These are phyloP conservation scores for Porites cylindrica DNA, from an alignment of 92 coral and sea anemone genomes.

Conservation along the genomic window DNA sequence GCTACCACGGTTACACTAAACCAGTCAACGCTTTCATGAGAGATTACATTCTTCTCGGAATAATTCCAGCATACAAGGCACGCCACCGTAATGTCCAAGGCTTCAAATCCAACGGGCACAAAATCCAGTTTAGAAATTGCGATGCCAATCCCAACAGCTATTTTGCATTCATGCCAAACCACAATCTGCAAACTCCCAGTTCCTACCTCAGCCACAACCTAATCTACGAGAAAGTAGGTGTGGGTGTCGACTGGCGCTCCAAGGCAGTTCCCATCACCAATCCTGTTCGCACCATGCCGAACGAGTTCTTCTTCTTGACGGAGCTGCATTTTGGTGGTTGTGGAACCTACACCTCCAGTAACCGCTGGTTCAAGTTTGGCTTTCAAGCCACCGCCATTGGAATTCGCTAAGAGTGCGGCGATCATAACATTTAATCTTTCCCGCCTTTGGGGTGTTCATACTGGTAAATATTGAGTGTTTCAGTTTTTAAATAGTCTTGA, in stretches of 20 bases:
- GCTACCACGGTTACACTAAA: constrained; percentile 3
- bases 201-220: too few species aligned
- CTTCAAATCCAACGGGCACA: constrained; percentile 49
- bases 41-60: not conserved
- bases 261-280: not conserved
- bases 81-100: not conserved
- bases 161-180: constrained; percentile 73
- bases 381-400: not conserved
- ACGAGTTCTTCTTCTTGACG: not conserved
- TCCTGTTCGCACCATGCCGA: not conserved
- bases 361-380: not conserved
- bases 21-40: not conserved
- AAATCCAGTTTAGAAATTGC: constrained; percentile 49
- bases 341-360: not conserved
- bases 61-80: not conserved
- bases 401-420: not conserved
- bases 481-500: too few species aligned
- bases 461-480: too few species aligned
- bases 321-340: not conserved
- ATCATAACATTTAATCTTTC: too few species aligned
- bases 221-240: too few species aligned
- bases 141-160: constrained; percentile 67
- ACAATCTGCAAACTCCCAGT: constrained; percentile 41
- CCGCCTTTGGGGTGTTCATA: not conserved
- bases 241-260: not conserved